Conservation (phyloP, 2,113 vertebrate genomes). For the Xyliphius kryptos region DNA sequence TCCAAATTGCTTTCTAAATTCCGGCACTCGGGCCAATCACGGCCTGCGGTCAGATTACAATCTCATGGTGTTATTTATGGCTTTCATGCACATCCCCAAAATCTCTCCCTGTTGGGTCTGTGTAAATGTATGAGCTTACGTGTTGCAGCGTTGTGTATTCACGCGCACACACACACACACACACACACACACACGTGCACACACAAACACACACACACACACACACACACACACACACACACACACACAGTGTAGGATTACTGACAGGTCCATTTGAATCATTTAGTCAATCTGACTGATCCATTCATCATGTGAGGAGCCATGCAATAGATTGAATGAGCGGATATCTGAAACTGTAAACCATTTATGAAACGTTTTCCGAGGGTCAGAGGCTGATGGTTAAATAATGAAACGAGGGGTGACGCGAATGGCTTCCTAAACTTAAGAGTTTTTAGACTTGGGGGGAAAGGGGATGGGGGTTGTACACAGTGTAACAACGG, state of each 20-base stretch:
- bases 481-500: too few species aligned
- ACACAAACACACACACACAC: neutral
- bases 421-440: too few species aligned
- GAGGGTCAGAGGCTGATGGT: too few species aligned
- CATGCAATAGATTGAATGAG: neutral
- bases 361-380: neutral
- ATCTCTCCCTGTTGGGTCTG: neutral
- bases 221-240: conserved; percentile 2
- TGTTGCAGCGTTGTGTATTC: conserved; percentile 22
- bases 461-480: too few species aligned
- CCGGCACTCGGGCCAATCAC: too few species aligned
- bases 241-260: neutral
- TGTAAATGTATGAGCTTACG: neutral
- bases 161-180: conserved; percentile 13
- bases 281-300: conserved; percentile 9
- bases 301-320: neutral
- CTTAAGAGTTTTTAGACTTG: too few species aligned
- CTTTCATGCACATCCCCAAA: neutral
- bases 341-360: neutral
- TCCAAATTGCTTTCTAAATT: too few species aligned
- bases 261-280: conserved; percentile 4
- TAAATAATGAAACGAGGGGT: too few species aligned
- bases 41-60: too few species aligned
- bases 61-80: too few species aligned
- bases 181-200: conserved; percentile 20